Base-by-base conservation (phyloP, 2,888 invertebrate genomes). In the Andrena marginata region DNA sequence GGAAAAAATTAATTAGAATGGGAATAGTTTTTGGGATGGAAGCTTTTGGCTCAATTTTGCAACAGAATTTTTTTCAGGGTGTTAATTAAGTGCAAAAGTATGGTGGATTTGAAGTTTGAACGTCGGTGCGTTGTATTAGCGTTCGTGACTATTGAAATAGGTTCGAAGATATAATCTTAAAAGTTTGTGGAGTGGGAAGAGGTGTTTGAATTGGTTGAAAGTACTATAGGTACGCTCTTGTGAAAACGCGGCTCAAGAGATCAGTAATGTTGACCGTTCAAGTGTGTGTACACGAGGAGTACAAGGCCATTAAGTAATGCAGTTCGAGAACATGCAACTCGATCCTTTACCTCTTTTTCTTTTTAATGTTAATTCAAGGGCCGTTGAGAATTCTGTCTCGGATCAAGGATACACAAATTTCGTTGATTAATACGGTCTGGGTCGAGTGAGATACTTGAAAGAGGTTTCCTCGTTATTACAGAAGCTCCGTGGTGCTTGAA, bases 221-320 rank as follows among this genome's bases (percentile, higher is more conserved):
- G 16, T 26, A 29, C 42, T 42, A 16, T 29, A 33, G 33, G 8
- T 33, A 63, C 54, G 54, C 26, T 23, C 35, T 54, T 20, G 60
- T 35, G 49, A 42, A 20, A 54, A 42, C 16, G 48, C 62, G 62
- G 23, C 74, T 59, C 64, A 64, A 74, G 42, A 73, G 74, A 73
- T 42, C 64, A 64, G 16, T 73, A 42, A 64, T 59, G 64, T 26
- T 10, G 54, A 65, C 10, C 16, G 35, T 75, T 73, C 48, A 60
- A 60, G 29, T 23, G 23, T 67, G 60, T 67, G 60, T 51, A 51
- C 13, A 54, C 65, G 67, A 64, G 59, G 65, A 48, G 23, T 60
- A 60, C 51, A 77, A 74, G 65, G 60, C 65, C 60, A 59, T 31
- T 56, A 59, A 54, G 20, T 59, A 54, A 62, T 13, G 42, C 33